Evolutionary conservation across 2,888 invertebrate genomes (phyloP).

Genomic region (Troides helena): DNA sequence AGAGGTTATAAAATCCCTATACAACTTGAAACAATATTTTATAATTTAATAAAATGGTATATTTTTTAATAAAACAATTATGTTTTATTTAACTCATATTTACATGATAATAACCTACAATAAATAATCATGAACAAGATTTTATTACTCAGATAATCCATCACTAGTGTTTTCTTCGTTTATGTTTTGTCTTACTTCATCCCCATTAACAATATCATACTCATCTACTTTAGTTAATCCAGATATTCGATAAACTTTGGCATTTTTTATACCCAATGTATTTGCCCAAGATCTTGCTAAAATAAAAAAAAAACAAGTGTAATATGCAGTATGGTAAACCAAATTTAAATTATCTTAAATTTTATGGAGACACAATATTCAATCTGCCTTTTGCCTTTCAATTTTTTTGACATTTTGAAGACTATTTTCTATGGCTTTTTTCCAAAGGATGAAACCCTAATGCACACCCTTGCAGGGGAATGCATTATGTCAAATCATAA

Average conservation of each 20-base stretch:
- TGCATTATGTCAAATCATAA: too few species aligned
- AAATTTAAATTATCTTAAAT: neutral
- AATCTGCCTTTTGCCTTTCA: too few species aligned
- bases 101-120: neutral
- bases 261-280: slow-evolving; percentile 78
- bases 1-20: too few species aligned
- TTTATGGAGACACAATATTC: neutral
- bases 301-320: slow-evolving; percentile 40
- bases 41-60: neutral
- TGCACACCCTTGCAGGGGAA: too few species aligned
- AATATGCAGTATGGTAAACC: neutral
- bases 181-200: slow-evolving; percentile 40
- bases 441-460: too few species aligned
- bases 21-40: too few species aligned
- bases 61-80: neutral
- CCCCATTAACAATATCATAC: slow-evolving; percentile 70
- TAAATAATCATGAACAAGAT: slow-evolving; percentile 1
- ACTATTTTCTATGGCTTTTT: too few species aligned
- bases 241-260: slow-evolving; percentile 76
- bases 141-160: slow-evolving; percentile 21
- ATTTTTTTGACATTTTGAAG: too few species aligned
- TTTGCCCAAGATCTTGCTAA: slow-evolving; percentile 80
- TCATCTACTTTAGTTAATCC: slow-evolving; percentile 74
- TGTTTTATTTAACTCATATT: neutral
- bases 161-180: neutral